Conservation (phyloP, 2,888 invertebrate species). For the Aelia acuminata region DNA sequence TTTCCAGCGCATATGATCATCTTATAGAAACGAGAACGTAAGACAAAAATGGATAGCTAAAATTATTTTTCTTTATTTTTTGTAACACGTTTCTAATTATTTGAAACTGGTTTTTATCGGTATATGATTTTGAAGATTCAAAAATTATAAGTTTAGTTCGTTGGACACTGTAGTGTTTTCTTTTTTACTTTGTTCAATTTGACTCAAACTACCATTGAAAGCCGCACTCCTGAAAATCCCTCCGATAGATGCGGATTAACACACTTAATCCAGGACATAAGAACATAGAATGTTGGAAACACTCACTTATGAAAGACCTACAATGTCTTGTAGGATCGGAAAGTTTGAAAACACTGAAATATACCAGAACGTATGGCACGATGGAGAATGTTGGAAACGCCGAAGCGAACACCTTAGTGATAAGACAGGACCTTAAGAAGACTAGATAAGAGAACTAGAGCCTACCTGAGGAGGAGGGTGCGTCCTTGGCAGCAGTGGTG, state of each 20-base stretch:
- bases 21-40: no score
- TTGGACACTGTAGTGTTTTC: not conserved
- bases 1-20: no score
- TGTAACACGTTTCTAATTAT: no score
- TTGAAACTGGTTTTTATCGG: no score
- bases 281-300: no score
- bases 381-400: not conserved
- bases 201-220: not conserved
- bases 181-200: not conserved
- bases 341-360: no score
- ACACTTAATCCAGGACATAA: not conserved
- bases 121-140: no score
- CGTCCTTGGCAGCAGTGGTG: conserved; percentile 31
- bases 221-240: not conserved
- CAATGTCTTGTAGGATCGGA: no score
- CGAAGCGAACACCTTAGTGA: not conserved
- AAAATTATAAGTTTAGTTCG: no score
- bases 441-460: not conserved
- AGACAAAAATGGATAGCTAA: no score
- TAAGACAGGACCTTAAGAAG: not conserved
- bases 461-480: conserved; percentile 6
- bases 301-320: no score
- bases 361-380: not conserved
- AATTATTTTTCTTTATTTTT: no score
- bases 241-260: not conserved